A percentile compares a stretch with the other conserved stretches of the same genome.
phyloP scores from a whole-genome alignment of 2,797 vertebrate genomes.

The Odontamblyopus lacepedii region DNA sequence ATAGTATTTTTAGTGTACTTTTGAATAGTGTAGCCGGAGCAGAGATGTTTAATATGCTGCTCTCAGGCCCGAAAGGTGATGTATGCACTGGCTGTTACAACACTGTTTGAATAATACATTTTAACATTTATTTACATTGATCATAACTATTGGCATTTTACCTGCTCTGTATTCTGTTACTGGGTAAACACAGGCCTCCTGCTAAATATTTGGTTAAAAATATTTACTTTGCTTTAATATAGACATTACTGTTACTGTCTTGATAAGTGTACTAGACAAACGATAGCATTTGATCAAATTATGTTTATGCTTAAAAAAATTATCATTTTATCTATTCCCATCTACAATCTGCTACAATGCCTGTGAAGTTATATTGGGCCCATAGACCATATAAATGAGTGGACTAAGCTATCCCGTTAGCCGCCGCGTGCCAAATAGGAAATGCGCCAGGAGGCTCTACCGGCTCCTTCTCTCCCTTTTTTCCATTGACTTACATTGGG shows the following conservation, averaged over 20 bases:
- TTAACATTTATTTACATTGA: background rate
- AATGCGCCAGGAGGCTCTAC: too few species aligned
- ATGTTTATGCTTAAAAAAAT: background rate
- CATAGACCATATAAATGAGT: too few species aligned
- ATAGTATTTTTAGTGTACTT: constrained; percentile 1
- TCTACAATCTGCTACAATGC: background rate
- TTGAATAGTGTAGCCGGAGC: background rate
- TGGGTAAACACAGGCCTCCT: background rate
- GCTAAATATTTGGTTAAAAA: background rate
- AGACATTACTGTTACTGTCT: background rate
- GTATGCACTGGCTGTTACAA: constrained; percentile 2
- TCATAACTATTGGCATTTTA: background rate
- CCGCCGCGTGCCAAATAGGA: too few species aligned
- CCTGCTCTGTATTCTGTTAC: background rate
- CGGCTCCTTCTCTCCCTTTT: too few species aligned
- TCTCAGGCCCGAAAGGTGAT: background rate
- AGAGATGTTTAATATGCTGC: constrained; percentile 9
- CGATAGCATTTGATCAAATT: background rate
- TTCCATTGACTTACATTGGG: too few species aligned
- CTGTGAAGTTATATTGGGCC: background rate
- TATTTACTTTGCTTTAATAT: background rate
- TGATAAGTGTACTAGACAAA: background rate
- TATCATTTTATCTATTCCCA: background rate
- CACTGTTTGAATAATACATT: background rate
- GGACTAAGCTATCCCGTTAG: too few species aligned